phyloP scores from a whole-genome alignment of 1,140 invertebrate species.

The Drosophila guanche region DNA sequence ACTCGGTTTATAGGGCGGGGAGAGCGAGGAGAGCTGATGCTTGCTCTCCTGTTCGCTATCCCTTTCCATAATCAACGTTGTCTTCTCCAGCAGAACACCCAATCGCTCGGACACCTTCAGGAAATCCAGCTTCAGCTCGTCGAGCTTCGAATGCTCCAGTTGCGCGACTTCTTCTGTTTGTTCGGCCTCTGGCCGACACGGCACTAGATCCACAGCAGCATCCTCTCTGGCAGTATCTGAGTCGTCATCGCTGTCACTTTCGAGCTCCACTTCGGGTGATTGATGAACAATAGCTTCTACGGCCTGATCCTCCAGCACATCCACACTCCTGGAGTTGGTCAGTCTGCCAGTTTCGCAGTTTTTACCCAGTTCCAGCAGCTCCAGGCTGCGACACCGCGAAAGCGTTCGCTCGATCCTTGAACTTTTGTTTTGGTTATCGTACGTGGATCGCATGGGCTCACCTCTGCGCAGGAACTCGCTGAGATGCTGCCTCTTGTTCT shows the following conservation, averaged over 20 bases:
- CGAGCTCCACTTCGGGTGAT: constrained; percentile 36
- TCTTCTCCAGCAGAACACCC: constrained; percentile 72
- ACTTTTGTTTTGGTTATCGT: constrained; percentile 85
- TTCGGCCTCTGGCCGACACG: constrained; percentile 6
- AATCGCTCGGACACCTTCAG: constrained; percentile 73
- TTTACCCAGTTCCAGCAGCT: constrained; percentile 86
- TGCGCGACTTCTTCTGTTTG: constrained; percentile 7
- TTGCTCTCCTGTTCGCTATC: constrained; percentile 66
- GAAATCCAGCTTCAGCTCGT: constrained; percentile 69
- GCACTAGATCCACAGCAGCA: constrained; percentile 12
- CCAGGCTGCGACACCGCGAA: constrained; percentile 87
- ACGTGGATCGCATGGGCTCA: constrained; percentile 61
- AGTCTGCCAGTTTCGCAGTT: constrained; percentile 81
- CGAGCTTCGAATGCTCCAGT: constrained; percentile 60
- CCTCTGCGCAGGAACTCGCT: constrained; percentile 85
- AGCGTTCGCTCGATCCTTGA: constrained; percentile 85
- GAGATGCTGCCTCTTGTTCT: constrained; percentile 87
- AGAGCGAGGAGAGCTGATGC: constrained; percentile 48
- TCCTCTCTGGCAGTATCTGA: constrained; percentile 20
- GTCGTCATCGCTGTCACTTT: constrained; percentile 55
- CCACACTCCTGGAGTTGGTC: constrained; percentile 74
- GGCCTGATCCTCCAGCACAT: constrained; percentile 55
- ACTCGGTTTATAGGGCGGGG: constrained; percentile 51
- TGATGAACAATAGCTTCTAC: constrained; percentile 65
- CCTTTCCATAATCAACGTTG: constrained; percentile 75